phyloP scores from a whole-genome alignment of 2,113 vertebrate species.

The Microcebus lehilahytsara region DNA sequence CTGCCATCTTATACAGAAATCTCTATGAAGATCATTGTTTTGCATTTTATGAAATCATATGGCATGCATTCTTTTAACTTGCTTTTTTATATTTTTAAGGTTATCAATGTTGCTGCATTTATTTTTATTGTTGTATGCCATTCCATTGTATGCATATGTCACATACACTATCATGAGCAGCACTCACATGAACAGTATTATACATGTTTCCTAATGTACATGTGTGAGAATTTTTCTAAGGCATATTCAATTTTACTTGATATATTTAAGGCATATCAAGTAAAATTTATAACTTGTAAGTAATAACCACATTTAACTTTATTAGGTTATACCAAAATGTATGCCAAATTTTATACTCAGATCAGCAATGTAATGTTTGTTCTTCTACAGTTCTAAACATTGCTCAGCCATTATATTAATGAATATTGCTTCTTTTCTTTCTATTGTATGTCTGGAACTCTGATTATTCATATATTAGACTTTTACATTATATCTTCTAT shows the following conservation, averaged over 20 bases:
- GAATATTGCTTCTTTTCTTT: neutral
- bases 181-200: neutral
- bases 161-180: neutral
- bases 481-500: neutral
- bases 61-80: neutral
- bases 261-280: neutral
- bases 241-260: neutral
- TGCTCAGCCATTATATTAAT: neutral
- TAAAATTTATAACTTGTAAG: neutral
- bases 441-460: neutral
- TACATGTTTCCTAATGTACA: neutral
- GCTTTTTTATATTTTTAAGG: slow-evolving; percentile 6
- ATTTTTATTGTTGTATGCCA: neutral
- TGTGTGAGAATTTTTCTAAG: neutral
- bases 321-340: neutral
- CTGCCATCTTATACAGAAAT: neutral
- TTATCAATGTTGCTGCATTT: neutral
- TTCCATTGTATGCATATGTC: neutral
- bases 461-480: neutral
- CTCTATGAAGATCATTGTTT: neutral
- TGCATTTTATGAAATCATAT: neutral
- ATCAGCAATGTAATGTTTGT: neutral
- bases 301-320: neutral
- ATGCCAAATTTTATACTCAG: neutral
- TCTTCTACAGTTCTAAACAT: neutral